Evolutionary conservation across 2,888 invertebrate genomes (phyloP).

Genomic region (Lagria hirta): DNA sequence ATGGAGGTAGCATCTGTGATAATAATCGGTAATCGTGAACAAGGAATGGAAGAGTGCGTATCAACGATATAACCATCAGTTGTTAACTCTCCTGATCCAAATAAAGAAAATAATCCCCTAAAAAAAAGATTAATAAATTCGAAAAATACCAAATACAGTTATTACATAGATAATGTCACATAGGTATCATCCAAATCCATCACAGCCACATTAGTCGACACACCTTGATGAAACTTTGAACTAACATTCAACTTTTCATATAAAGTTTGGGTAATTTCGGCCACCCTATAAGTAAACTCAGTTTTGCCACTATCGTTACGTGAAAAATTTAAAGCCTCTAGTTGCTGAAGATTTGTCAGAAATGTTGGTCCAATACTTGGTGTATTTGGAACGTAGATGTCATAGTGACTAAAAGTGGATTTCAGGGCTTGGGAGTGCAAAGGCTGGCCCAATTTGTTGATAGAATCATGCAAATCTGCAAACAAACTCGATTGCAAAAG

Average conservation of each 20-base stretch:
- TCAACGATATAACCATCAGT: constrained; percentile 60
- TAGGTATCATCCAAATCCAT: constrained; percentile 68
- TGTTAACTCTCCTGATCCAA: constrained; percentile 58
- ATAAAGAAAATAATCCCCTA: constrained; percentile 60
- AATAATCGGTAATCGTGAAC: constrained; percentile 50
- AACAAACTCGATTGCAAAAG: constrained; percentile 12
- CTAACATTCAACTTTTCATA: constrained; percentile 44
- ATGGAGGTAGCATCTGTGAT: constrained; percentile 49
- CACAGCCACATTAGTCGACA: constrained; percentile 63
- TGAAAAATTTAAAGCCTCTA: constrained; percentile 45
- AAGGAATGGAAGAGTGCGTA: constrained; percentile 37
- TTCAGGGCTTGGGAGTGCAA: constrained; percentile 38
- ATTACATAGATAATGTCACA: constrained; percentile 69
- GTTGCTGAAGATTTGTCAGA: constrained; percentile 41
- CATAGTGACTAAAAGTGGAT: constrained; percentile 43
- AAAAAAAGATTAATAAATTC: no score
- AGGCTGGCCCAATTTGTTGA: constrained; percentile 38
- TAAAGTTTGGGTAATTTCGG: constrained; percentile 42
- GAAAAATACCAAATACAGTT: no score
- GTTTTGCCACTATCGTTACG: constrained; percentile 34
- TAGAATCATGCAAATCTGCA: constrained; percentile 51
- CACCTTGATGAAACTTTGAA: constrained; percentile 49
- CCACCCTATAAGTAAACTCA: constrained; percentile 43
- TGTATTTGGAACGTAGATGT: constrained; percentile 47
- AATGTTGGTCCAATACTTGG: constrained; percentile 46